These are phyloP conservation scores for Poecilia gillii DNA, from an alignment of 2,797 vertebrate genomes.

Conservation along the genomic window DNA sequence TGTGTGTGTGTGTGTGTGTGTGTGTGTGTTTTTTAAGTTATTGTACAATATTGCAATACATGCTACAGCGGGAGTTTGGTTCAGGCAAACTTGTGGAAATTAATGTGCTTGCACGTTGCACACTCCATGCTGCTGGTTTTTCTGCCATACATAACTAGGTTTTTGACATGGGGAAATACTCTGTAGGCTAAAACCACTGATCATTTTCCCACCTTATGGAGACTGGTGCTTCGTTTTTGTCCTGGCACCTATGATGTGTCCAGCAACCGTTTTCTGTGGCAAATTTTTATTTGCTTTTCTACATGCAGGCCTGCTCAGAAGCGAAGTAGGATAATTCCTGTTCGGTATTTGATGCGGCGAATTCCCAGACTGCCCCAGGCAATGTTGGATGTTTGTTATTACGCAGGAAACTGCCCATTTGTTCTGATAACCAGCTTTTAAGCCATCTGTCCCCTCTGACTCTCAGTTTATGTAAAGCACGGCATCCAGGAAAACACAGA, in stretches of 20 bases:
- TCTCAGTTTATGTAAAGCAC: constrained; percentile 33
- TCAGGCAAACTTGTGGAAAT: neutral
- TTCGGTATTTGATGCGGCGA: constrained; percentile 51
- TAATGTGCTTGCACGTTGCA: neutral
- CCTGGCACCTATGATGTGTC: neutral
- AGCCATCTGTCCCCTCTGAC: constrained; percentile 42
- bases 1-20: neutral
- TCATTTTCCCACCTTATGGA: neutral
- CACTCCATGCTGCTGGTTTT: neutral
- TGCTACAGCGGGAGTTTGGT: neutral
- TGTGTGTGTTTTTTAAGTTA: neutral
- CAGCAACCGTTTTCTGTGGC: neutral
- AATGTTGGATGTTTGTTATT: constrained; percentile 56
- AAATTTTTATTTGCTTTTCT: neutral
- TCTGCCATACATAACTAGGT: neutral
- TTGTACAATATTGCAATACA: neutral
- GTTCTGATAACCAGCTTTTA: constrained; percentile 34
- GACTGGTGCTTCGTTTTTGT: neutral
- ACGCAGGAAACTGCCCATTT: constrained; percentile 54
- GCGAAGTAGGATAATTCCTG: constrained; percentile 54
- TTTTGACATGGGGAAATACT: neutral
- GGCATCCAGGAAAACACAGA: constrained; percentile 35
- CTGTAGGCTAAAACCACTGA: neutral
- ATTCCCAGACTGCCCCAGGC: constrained; percentile 63
- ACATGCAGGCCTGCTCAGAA: neutral